phyloP scores from a whole-genome alignment of 1,140 invertebrate species.

The Meteorus sp. region DNA sequence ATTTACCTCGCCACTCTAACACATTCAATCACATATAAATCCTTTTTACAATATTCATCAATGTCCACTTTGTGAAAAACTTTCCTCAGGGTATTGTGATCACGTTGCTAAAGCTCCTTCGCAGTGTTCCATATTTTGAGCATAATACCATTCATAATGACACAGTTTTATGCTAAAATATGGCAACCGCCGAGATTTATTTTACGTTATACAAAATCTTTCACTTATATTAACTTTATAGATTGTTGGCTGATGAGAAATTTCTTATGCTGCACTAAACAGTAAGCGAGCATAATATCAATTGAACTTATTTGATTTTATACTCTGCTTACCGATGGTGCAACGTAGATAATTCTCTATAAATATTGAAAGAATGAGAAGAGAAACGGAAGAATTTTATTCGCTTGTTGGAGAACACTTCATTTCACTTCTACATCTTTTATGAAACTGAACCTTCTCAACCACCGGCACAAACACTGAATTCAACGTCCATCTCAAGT shows the following conservation, averaged over 20 bases:
- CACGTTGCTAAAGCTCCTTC: background rate
- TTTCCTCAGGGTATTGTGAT: too few relatives aligned
- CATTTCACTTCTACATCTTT: slow-evolving; percentile 22
- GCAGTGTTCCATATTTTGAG: slow-evolving; percentile 28
- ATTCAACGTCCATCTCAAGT: slow-evolving; percentile 25
- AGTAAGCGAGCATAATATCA: slow-evolving; percentile 31
- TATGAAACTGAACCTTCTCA: too few relatives aligned
- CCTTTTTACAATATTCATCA: too few relatives aligned
- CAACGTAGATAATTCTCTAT: slow-evolving; percentile 12
- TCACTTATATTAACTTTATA: background rate
- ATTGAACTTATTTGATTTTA: slow-evolving; percentile 20
- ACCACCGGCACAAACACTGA: slow-evolving; percentile 14
- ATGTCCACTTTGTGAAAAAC: too few relatives aligned
- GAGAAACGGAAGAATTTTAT: background rate
- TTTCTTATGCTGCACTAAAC: slow-evolving; percentile 18
- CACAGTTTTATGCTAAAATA: slow-evolving; percentile 31
- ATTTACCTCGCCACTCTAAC: too few relatives aligned
- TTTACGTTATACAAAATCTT: background rate
- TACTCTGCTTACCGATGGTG: slow-evolving; percentile 30
- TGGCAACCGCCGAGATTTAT: slow-evolving; percentile 18
- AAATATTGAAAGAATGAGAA: background rate
- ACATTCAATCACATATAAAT: too few relatives aligned
- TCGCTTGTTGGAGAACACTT: background rate
- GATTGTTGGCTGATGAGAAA: background rate
- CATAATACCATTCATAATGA: slow-evolving; percentile 28